Base-by-base conservation (phyloP, 2,113 vertebrate species). In the Crotophaga sulcirostris region DNA sequence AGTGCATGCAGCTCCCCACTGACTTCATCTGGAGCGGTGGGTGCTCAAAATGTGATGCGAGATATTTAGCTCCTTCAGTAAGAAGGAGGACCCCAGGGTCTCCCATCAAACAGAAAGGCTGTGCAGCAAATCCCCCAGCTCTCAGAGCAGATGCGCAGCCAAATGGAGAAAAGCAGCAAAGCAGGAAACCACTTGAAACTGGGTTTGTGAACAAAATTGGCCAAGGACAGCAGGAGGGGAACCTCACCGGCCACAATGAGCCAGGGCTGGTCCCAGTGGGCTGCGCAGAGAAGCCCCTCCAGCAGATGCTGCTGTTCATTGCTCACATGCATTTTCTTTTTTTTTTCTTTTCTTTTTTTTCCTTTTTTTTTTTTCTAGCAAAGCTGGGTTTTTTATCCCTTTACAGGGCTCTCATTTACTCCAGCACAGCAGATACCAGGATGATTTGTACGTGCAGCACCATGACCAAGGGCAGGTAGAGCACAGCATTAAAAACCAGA, bases 261-360 rank as follows among this genome's bases (percentile, higher is more conserved):
- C 31, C 45, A 25, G 54, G 58, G 5, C 17, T 3, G 7, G 24
- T 40, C 75, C 78, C 56, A 15, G 16, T 0, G 3, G 26, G 11
- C 15, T 19, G 2, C 24, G 68, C 34, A 17, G 34, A 78, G 72
- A 34, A 56, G 11, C 45, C 25, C 45, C 63, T 36, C 0, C 3
- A 86, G 80, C 51, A 84, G 84, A 5, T 5, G 36, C 64, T 84
- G 63, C 68, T 18, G 0, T n/a, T 47, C 29, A 8, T 16, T 3
- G 0, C 88, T 78, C 69, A 16, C 52, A 6, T 0, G 5, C 12
- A 3, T 14, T 66, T 63, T 33, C 1, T 0, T 28, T 14, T 14
- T 23, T 23, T 0, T 14, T 66, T 63, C 33, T 1, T 0, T 28
- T 14, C 13, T 23, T 23, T 0, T 2, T 3, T 26, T 8, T 17